A percentile compares a stretch with the other conserved stretches of the same genome.
Conservation (phyloP, 92 coral and sea anemone species). For the Palythoa grandis region DNA sequence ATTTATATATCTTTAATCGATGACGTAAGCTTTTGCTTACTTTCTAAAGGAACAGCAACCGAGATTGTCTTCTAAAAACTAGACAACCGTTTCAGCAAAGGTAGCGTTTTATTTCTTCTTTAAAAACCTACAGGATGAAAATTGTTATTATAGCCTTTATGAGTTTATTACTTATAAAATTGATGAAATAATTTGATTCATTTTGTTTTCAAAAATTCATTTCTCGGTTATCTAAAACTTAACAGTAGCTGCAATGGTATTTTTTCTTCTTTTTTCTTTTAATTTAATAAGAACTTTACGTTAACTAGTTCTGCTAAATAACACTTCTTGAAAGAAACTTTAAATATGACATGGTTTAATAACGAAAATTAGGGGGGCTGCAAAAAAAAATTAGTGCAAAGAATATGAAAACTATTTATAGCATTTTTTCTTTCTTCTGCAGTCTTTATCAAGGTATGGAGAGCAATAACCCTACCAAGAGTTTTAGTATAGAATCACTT, state of each 20-base stretch:
- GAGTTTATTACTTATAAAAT: not conserved
- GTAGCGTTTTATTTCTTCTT: not conserved
- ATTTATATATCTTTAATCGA: not conserved
- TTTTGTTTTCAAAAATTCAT: not conserved
- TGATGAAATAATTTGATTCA: not conserved
- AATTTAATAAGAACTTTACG: no score
- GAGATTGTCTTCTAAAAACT: not conserved
- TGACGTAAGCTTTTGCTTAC: not conserved
- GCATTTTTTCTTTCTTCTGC: not conserved
- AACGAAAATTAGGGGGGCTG: no score
- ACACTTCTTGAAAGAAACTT: no score
- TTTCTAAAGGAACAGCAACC: not conserved
- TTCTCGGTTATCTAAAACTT: not conserved
- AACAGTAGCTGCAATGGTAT: no score
- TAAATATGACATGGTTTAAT: no score
- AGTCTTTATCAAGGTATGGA: conserved; percentile 21
- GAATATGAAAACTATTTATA: not conserved
- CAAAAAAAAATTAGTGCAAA: not conserved
- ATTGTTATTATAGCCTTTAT: not conserved
- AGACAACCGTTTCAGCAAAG: not conserved
- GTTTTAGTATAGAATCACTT: conserved; percentile 42
- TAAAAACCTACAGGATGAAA: not conserved
- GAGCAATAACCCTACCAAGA: conserved; percentile 1
- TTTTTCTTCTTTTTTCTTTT: no score
- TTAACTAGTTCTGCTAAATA: no score